Percentiles rank a stretch among this genome's conserved stretches.
phyloP scores from a whole-genome alignment of 2,113 vertebrate genomes.

The Trinectes maculatus region DNA sequence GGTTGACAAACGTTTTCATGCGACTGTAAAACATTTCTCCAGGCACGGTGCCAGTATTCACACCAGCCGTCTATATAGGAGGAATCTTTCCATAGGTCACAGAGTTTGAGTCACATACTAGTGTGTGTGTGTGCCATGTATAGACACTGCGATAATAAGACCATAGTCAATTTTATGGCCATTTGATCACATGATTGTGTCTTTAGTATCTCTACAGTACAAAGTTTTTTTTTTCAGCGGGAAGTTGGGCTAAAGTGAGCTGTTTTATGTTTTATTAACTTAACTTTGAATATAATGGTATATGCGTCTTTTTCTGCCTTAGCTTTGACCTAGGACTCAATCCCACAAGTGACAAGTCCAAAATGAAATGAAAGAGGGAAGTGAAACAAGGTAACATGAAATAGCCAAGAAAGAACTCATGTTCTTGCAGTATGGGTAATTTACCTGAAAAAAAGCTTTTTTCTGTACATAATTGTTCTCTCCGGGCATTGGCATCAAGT shows the following conservation, averaged over 20 bases:
- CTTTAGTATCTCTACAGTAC: neutral
- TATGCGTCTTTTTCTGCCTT: neutral
- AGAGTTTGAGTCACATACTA: constrained; percentile 42
- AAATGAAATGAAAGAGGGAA: constrained; percentile 16
- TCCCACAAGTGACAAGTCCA: neutral
- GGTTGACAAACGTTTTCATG: neutral
- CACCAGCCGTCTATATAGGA: constrained; percentile 36
- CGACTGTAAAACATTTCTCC: constrained; percentile 33
- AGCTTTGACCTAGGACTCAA: constrained; percentile 1
- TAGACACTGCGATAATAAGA: constrained; percentile 50
- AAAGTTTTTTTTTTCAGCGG: constrained; percentile 24
- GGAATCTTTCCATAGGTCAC: constrained; percentile 38
- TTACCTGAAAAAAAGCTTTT: constrained; percentile 31
- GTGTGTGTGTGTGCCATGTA: constrained; percentile 39
- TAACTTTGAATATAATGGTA: constrained; percentile 1
- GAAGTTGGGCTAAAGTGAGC: neutral
- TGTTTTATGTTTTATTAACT: neutral
- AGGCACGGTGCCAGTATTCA: constrained; percentile 56
- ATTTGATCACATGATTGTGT: constrained; percentile 16
- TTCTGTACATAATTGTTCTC: constrained; percentile 28
- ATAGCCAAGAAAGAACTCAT: constrained; percentile 3
- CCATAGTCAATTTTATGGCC: constrained; percentile 28
- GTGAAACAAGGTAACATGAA: constrained; percentile 2
- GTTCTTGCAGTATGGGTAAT: constrained; percentile 44
- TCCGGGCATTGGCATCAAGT: constrained; percentile 17